These are phyloP conservation scores for Lineus longissimus DNA, from an alignment of 1,140 invertebrate species.

Conservation along the genomic window DNA sequence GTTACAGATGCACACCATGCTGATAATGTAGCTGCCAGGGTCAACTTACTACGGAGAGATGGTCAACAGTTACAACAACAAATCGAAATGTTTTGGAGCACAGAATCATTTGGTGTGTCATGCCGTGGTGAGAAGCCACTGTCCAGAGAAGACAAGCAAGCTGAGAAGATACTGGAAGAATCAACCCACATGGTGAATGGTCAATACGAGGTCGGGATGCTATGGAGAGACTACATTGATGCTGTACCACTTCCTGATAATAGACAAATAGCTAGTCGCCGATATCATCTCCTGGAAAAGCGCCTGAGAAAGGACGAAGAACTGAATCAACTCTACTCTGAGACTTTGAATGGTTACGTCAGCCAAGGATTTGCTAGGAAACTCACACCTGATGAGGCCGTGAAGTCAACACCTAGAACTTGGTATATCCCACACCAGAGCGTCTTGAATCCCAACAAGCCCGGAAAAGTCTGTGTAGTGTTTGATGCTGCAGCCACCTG, in stretches of 20 bases:
- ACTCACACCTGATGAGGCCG: background rate
- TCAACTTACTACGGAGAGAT: background rate
- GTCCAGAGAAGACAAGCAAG: background rate
- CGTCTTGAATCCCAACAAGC: too few species aligned
- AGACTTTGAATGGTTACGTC: background rate
- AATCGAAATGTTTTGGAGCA: background rate
- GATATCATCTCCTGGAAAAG: background rate
- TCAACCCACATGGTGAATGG: background rate
- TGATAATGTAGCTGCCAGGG: background rate
- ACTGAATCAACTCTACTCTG: background rate
- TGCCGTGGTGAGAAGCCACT: background rate
- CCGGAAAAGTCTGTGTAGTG: too few species aligned
- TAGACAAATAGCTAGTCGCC: background rate
- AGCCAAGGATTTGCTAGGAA: background rate
- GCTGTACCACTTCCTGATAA: background rate
- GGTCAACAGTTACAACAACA: background rate
- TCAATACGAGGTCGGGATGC: background rate
- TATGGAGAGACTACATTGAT: background rate
- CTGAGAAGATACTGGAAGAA: background rate
- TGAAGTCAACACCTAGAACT: background rate
- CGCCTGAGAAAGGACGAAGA: background rate
- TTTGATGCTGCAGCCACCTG: too few species aligned
- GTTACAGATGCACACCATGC: background rate
- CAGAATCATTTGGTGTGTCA: background rate
- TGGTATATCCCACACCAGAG: conserved; percentile 28